Percentiles rank a stretch among this genome's conserved stretches.
phyloP scores from a whole-genome alignment of 2,888 invertebrate species.

The Ophioninae sp. region DNA sequence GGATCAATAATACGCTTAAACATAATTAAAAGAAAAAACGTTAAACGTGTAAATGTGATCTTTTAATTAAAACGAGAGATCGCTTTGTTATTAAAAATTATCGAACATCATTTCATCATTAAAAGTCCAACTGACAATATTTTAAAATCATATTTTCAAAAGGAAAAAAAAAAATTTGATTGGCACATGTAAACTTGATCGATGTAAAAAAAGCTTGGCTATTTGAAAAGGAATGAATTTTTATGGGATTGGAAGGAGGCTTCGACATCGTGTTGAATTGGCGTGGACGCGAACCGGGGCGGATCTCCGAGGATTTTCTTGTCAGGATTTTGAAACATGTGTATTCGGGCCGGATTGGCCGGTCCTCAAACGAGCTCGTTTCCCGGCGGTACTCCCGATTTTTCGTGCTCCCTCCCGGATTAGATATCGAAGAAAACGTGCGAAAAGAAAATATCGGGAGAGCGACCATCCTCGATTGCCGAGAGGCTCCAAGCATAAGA shows the following conservation, averaged over 20 bases:
- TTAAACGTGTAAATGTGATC: not conserved
- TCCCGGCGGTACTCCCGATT: slow-evolving; percentile 49
- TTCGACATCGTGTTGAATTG: not conserved
- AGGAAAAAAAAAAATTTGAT: not conserved
- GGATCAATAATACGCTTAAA: slow-evolving; percentile 40
- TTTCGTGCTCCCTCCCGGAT: slow-evolving; percentile 43
- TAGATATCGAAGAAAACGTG: slow-evolving; percentile 25
- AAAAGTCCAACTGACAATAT: not conserved
- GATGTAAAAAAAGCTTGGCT: not conserved
- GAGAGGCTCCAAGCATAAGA: slow-evolving; percentile 31
- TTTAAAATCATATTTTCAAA: not conserved
- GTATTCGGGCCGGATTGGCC: slow-evolving; percentile 25
- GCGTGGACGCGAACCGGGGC: slow-evolving; percentile 22
- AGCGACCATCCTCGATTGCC: slow-evolving; percentile 19
- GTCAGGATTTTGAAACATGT: slow-evolving; percentile 25
- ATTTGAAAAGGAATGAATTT: not conserved
- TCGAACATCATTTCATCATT: not conserved
- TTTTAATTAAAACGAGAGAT: no score
- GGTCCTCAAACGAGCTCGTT: slow-evolving; percentile 23
- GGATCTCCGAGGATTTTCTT: slow-evolving; percentile 8
- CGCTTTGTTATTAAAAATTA: not conserved
- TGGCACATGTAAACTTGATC: not conserved
- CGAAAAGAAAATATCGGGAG: slow-evolving; percentile 52
- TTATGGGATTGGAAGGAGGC: not conserved
- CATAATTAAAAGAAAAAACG: slow-evolving; percentile 29